A percentile compares a stretch with the other conserved stretches of the same genome.
These are phyloP conservation scores for Lacanobia wlatinum DNA, from an alignment of 2,888 invertebrate genomes.

Conservation along the genomic window DNA sequence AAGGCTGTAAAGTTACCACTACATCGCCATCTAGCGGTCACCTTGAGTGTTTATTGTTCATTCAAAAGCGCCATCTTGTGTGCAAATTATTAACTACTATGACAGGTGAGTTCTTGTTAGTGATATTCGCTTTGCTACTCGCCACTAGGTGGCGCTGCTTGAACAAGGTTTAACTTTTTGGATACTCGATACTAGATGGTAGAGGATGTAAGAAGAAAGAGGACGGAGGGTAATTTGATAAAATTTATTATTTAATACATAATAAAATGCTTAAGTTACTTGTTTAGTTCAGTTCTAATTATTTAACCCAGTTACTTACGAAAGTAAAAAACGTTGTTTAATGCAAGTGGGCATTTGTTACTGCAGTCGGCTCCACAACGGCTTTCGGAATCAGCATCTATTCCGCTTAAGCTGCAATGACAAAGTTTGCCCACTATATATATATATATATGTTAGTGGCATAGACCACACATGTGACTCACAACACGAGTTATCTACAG, in stretches of 20 bases:
- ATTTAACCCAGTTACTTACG: no score
- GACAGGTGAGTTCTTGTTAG: rapidly evolving
- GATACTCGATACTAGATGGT: constrained; percentile 61
- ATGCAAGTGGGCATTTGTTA: no score
- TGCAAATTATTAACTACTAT: background rate
- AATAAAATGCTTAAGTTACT: no score
- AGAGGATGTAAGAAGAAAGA: constrained; percentile 48
- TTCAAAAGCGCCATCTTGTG: constrained; percentile 30
- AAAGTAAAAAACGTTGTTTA: no score
- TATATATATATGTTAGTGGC: background rate
- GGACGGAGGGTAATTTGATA: no score
- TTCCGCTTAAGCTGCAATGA: no score
- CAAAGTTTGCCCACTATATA: no score
- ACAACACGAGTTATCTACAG: background rate
- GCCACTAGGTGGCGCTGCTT: constrained; percentile 46
- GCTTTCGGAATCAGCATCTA: no score
- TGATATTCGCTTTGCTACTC: constrained; percentile 36
- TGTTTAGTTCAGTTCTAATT: background rate
- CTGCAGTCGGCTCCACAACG: no score
- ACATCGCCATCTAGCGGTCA: no score
- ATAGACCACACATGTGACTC: background rate
- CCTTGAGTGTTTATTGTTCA: background rate
- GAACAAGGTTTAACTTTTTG: rapidly evolving
- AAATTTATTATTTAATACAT: no score
- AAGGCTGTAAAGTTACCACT: no score